Evolutionary conservation across 2,113 vertebrate species (phyloP), one percentile per base, ranked within the genome.

Genomic region (Ceyx margarethae): DNA sequence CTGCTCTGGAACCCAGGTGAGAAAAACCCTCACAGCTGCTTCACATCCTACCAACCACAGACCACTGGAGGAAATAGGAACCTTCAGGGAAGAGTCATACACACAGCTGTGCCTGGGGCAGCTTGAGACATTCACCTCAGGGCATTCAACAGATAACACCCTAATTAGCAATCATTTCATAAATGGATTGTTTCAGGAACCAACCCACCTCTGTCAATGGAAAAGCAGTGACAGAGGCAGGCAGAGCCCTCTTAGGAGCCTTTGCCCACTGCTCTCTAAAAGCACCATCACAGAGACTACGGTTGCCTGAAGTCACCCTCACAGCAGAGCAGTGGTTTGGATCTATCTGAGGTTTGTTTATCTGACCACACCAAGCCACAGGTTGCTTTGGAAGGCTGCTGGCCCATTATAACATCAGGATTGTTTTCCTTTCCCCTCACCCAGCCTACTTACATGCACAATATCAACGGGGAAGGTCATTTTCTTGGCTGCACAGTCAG

Each of bases 1-100:
- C 98, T 99, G 15, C 98, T 99, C 56, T 99, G 99, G 99, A 99
- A 99, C 94, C 99, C 99, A 5, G 99, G 99, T 99, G 95, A 98
- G 98, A 84, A 69, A 33, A 78, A 31, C 28, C n/a, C 15, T 21
- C 46, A 11, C 78, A 23, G 50, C 21, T 40, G 42, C 83, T 50
- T 31, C 13, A 37, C 37, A 37, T 10, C 37, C 7, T n/a, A 23
- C 50, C 28, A 17, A 5, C n/a, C 58, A 31, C 35, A 23, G 60
- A 28, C 3, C 53, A 2, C 37, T 2, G 3, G 5, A 33, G 15
- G 10, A 13, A 65, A 42, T 2, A 31, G 51, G 25, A 33, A 31
- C 56, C 79, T 53, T 40, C 75, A 40, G 62, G 16, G 37, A 33
- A 46, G 10, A 65, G 50, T 33, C 43, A 40, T 14, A 21, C 14